Conservation (phyloP, 2,797 vertebrate species). For the Chelidonichthys spinosus region DNA sequence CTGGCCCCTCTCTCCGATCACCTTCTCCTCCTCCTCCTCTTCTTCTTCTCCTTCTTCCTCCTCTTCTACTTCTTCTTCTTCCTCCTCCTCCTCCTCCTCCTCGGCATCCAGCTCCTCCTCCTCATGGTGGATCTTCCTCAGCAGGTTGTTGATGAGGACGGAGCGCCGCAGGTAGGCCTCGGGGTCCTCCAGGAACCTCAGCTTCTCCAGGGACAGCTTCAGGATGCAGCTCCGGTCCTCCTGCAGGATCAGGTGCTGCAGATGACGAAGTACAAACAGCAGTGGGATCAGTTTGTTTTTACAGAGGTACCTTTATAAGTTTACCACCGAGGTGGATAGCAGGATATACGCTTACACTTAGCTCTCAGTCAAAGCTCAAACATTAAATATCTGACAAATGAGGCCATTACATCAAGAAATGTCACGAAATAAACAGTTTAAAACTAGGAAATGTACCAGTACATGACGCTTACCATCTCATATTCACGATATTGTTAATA, state of each 20-base stretch:
- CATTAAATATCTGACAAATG: too few relatives aligned
- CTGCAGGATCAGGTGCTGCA: conserved; percentile 93
- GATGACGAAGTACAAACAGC: neutral
- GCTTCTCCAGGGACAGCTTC: conserved; percentile 96
- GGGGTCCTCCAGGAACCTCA: conserved; percentile 95
- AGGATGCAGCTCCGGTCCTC: conserved; percentile 97
- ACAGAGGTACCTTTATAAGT: neutral
- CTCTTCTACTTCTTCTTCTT: conserved; percentile 82
- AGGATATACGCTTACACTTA: too few relatives aligned
- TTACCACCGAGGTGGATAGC: neutral
- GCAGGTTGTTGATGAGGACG: conserved; percentile 98
- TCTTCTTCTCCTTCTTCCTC: conserved; percentile 82
- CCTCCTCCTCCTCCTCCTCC: conserved; percentile 86
- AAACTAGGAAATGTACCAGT: too few relatives aligned
- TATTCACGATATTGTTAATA: neutral
- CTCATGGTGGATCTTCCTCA: conserved; percentile 91
- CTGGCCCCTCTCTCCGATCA: conserved; percentile 73
- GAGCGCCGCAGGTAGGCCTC: conserved; percentile 95
- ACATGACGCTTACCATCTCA: neutral
- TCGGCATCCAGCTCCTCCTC: conserved; percentile 87
- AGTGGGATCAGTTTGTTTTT: neutral
- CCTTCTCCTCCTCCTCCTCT: conserved; percentile 86
- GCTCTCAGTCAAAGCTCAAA: too few relatives aligned
- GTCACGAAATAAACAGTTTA: too few relatives aligned
- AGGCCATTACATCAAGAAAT: too few relatives aligned